Evolutionary conservation across 2,113 vertebrate species (phyloP).

Genomic region (Chunga burmeisteri): DNA sequence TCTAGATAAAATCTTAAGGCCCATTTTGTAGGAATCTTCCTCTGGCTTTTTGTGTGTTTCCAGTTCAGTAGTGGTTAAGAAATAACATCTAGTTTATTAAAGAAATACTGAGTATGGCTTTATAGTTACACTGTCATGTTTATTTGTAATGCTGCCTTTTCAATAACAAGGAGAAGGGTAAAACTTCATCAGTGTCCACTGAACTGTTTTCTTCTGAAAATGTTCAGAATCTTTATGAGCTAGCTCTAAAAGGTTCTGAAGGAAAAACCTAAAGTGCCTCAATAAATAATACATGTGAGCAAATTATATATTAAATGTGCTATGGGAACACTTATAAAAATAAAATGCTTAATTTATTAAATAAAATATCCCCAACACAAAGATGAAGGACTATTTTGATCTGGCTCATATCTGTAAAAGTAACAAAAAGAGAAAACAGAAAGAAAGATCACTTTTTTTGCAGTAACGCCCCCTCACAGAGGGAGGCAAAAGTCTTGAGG

Average conservation of each 20-base stretch:
- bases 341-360: constrained; percentile 72
- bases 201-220: constrained; percentile 42
- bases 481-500: constrained; percentile 74
- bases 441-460: constrained; percentile 66
- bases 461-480: constrained; percentile 76
- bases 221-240: constrained; percentile 52
- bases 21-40: constrained; percentile 62
- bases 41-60: constrained; percentile 55
- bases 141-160: constrained; percentile 62
- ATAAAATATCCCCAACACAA: constrained; percentile 69
- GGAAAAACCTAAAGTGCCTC: constrained; percentile 60
- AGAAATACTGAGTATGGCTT: constrained; percentile 77
- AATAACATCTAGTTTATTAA: constrained; percentile 67
- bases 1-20: constrained; percentile 61
- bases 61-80: constrained; percentile 64
- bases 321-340: constrained; percentile 71
- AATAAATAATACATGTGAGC: constrained; percentile 63
- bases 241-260: constrained; percentile 57
- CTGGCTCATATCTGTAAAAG: constrained; percentile 62
- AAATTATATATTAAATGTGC: constrained; percentile 67
- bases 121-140: constrained; percentile 70
- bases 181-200: constrained; percentile 54
- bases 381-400: constrained; percentile 63
- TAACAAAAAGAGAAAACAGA: constrained; percentile 42
- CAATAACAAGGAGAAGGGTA: constrained; percentile 60